These are phyloP conservation scores for Hemitrygon akajei DNA, from an alignment of 2,797 vertebrate species.

Conservation along the genomic window DNA sequence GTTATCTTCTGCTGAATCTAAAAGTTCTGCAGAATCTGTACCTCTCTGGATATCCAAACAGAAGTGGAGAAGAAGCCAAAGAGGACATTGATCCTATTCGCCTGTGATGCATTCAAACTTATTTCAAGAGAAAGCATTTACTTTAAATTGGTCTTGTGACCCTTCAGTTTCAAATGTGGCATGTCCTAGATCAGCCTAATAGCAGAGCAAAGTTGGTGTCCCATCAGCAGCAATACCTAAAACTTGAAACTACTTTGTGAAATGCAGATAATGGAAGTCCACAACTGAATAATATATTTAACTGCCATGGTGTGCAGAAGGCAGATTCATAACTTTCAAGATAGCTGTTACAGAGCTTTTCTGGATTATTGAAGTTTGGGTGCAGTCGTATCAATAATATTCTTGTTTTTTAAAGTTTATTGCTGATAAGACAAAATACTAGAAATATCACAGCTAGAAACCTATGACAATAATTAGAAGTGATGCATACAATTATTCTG, in stretches of 20 bases:
- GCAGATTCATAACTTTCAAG: neutral
- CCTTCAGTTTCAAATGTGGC: neutral
- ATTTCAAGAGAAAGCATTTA: neutral
- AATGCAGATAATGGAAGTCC: neutral
- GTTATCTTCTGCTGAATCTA: neutral
- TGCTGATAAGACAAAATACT: neutral
- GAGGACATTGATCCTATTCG: neutral
- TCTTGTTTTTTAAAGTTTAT: neutral
- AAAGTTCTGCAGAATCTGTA: neutral
- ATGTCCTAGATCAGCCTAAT: neutral
- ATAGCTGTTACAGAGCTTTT: neutral
- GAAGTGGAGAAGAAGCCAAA: neutral
- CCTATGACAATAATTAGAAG: neutral
- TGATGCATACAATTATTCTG: neutral
- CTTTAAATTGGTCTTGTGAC: neutral
- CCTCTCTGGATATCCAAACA: neutral
- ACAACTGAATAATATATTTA: neutral
- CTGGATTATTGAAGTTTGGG: too few relatives aligned
- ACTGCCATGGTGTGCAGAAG: neutral
- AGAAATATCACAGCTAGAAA: neutral
- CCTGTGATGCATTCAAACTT: neutral
- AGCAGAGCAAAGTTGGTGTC: neutral
- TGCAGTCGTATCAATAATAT: neutral
- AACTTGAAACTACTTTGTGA: neutral
- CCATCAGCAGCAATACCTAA: neutral